Percentiles rank a stretch among this genome's conserved stretches.
These are phyloP conservation scores for Philhelius pedissequus DNA, from an alignment of 2,888 invertebrate species.

Conservation along the genomic window DNA sequence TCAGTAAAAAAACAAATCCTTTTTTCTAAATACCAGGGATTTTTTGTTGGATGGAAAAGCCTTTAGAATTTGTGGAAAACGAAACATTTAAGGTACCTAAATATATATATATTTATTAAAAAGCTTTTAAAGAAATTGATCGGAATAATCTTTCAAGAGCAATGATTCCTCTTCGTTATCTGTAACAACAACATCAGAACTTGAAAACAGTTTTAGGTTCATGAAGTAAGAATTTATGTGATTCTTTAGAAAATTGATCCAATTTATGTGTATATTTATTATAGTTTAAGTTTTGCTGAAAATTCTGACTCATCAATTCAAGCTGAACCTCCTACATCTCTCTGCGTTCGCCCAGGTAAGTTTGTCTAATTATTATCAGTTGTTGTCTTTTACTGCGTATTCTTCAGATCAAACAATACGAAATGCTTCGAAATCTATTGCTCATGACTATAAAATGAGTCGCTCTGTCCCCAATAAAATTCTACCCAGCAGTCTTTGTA, in stretches of 20 bases:
- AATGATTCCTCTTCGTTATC: conserved; percentile 23
- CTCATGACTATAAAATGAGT: neutral
- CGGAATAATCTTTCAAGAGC: neutral
- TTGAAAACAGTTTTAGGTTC: conserved; percentile 47
- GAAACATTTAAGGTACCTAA: conserved; percentile 36
- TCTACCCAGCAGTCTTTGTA: conserved; percentile 19
- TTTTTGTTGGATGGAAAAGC: no score
- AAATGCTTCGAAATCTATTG: neutral
- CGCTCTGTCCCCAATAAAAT: conserved; percentile 34
- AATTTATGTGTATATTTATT: neutral
- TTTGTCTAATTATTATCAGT: neutral
- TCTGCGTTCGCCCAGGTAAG: conserved; percentile 13
- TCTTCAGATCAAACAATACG: neutral
- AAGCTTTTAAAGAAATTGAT: neutral
- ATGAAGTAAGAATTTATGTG: conserved; percentile 40
- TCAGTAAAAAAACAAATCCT: no score
- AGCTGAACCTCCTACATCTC: neutral
- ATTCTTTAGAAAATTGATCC: neutral
- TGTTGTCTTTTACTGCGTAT: neutral
- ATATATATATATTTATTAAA: no score
- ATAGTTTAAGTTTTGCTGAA: conserved; percentile 39
- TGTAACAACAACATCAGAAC: conserved; percentile 25
- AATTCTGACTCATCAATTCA: conserved; percentile 35
- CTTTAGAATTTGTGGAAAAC: no score
- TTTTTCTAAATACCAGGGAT: no score